Evolutionary conservation across 2,113 vertebrate species (phyloP).

Genomic region (Furnarius figulus): DNA sequence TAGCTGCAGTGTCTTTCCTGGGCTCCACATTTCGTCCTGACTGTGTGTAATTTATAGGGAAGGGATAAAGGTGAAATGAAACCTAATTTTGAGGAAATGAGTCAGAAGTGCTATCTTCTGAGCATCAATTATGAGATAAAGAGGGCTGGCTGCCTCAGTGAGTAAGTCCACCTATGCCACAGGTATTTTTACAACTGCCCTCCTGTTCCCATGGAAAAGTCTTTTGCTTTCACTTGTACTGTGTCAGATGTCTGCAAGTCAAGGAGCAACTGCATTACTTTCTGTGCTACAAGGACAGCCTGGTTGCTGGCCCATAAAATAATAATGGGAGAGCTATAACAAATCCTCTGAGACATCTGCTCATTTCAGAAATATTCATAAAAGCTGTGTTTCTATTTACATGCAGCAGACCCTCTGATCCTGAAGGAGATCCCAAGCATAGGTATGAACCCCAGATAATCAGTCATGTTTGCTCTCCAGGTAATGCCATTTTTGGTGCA

Average conservation of each 20-base stretch:
- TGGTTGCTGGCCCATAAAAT: background rate
- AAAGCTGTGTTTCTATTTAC: background rate
- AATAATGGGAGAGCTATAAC: background rate
- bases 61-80: background rate
- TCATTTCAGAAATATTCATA: background rate
- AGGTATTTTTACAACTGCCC: background rate
- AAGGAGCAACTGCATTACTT: background rate
- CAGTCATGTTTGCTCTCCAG: background rate
- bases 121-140: background rate
- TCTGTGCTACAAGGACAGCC: background rate
- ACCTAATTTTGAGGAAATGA: background rate
- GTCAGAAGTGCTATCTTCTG: background rate
- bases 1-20: background rate
- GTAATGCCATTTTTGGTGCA: background rate
- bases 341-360: background rate
- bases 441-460: background rate
- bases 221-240: background rate
- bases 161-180: background rate
- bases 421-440: background rate
- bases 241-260: background rate
- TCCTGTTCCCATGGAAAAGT: background rate
- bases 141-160: background rate
- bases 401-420: background rate
- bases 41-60: background rate
- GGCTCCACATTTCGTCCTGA: background rate